phyloP scores from a whole-genome alignment of 1,140 invertebrate genomes.

The Drosophila watanabei region DNA sequence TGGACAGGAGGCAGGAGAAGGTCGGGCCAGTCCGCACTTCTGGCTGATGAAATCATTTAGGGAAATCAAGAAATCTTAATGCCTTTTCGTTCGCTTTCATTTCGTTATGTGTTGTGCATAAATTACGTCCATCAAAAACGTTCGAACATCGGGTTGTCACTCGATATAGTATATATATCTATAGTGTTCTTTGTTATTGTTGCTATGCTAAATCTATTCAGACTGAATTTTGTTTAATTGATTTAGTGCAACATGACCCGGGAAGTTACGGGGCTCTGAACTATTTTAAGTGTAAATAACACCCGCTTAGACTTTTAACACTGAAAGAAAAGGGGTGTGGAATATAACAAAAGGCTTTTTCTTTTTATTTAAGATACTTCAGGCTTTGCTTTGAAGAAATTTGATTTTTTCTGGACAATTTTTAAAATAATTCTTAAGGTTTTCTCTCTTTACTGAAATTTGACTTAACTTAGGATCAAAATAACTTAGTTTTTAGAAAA shows the following conservation, averaged over 20 bases:
- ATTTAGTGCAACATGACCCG: conserved; percentile 66
- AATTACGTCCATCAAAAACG: conserved; percentile 54
- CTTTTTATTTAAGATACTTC: background rate
- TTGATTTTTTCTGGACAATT: background rate
- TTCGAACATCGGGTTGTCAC: conserved; percentile 17
- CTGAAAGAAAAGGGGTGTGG: background rate
- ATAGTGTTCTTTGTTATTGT: conserved; percentile 12
- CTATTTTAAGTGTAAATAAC: conserved; percentile 39
- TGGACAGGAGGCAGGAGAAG: conserved; percentile 7
- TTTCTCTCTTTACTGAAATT: background rate
- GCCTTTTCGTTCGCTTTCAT: conserved; percentile 18
- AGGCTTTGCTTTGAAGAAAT: background rate
- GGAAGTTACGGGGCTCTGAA: conserved; percentile 25
- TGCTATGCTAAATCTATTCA: conserved; percentile 53
- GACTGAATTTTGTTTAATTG: conserved; percentile 67
- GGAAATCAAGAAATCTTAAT: conserved; percentile 63
- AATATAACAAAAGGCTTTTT: background rate
- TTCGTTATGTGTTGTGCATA: conserved; percentile 59
- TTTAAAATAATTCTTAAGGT: background rate
- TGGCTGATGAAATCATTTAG: conserved; percentile 78
- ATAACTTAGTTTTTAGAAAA: background rate
- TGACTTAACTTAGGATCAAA: background rate
- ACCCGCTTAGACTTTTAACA: background rate
- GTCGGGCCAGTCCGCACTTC: conserved; percentile 50
- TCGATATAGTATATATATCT: conserved; percentile 17